These are phyloP conservation scores for Falco novaeseelandiae DNA, from an alignment of 2,797 vertebrate genomes.

Conservation along the genomic window DNA sequence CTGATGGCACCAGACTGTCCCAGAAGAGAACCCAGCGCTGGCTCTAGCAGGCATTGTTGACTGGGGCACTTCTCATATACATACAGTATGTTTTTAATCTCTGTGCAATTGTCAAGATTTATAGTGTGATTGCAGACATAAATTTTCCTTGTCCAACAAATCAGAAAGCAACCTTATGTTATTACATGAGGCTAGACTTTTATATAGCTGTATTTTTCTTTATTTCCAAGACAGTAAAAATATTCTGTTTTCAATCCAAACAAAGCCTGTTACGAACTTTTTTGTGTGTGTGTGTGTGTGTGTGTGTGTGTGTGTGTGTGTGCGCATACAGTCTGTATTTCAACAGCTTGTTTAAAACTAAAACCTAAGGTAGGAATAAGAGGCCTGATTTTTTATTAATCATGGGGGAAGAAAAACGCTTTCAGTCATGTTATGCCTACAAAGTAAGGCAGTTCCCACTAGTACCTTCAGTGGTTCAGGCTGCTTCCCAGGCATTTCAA, in stretches of 20 bases:
- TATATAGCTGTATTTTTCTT: background rate
- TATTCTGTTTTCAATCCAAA: background rate
- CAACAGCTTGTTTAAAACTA: background rate
- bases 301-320: background rate
- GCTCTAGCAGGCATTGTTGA: accelerated
- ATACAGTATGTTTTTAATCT: background rate
- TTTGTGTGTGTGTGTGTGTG: too few relatives aligned
- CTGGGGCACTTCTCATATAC: background rate
- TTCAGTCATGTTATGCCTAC: background rate
- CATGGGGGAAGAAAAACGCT: background rate
- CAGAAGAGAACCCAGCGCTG: accelerated
- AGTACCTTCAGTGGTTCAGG: background rate
- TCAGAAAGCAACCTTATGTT: background rate
- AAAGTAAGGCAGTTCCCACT: background rate
- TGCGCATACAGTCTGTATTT: background rate
- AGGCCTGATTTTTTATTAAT: slow-evolving; percentile 5
- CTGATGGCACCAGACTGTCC: background rate
- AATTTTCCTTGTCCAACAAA: background rate
- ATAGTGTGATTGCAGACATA: background rate
- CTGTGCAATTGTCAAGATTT: background rate
- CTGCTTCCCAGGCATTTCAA: background rate
- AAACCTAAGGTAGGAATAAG: background rate
- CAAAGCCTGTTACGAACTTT: background rate
- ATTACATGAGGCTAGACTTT: background rate
- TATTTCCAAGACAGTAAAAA: background rate